These are phyloP conservation scores for Microchrysa polita DNA, from an alignment of 2,888 invertebrate species.

Conservation along the genomic window DNA sequence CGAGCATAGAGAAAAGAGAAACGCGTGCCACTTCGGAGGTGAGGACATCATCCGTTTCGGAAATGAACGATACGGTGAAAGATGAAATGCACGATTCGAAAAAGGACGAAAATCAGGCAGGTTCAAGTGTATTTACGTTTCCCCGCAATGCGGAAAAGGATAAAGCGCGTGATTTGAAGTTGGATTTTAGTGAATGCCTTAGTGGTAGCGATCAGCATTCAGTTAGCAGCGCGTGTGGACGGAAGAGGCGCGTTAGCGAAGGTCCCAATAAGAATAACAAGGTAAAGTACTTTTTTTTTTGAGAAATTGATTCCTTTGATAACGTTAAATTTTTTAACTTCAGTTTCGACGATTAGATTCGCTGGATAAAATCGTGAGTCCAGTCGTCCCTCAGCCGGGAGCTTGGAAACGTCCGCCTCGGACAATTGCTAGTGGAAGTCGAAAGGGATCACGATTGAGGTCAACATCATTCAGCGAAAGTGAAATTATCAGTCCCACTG, in stretches of 20 bases:
- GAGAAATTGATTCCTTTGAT: conserved; percentile 29
- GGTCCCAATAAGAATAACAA: conserved; percentile 63
- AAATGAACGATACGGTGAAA: not conserved
- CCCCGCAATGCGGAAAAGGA: conserved; percentile 54
- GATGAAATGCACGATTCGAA: not conserved
- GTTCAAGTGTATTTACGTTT: conserved; percentile 4
- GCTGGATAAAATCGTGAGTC: conserved; percentile 91
- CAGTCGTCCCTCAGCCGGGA: conserved; percentile 89
- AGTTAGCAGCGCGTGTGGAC: conserved; percentile 54
- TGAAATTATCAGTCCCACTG: conserved; percentile 63
- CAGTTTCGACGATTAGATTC: conserved; percentile 76
- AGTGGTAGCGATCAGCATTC: conserved; percentile 43
- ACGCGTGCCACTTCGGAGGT: not conserved
- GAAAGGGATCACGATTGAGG: conserved; percentile 60
- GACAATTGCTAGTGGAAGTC: conserved; percentile 60
- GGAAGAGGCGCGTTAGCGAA: conserved; percentile 63
- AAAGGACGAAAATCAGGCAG: not conserved
- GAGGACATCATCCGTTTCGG: not conserved
- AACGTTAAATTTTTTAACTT: conserved; percentile 13
- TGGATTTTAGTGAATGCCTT: conserved; percentile 56
- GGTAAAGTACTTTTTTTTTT: conserved; percentile 58
- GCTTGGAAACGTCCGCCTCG: conserved; percentile 76
- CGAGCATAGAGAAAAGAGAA: not conserved
- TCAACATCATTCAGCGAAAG: conserved; percentile 67
- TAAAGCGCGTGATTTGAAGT: conserved; percentile 60